Percentiles rank a stretch among this genome's conserved stretches.
Conservation (phyloP, 2,113 vertebrate genomes). For the Engraulis encrasicolus region DNA sequence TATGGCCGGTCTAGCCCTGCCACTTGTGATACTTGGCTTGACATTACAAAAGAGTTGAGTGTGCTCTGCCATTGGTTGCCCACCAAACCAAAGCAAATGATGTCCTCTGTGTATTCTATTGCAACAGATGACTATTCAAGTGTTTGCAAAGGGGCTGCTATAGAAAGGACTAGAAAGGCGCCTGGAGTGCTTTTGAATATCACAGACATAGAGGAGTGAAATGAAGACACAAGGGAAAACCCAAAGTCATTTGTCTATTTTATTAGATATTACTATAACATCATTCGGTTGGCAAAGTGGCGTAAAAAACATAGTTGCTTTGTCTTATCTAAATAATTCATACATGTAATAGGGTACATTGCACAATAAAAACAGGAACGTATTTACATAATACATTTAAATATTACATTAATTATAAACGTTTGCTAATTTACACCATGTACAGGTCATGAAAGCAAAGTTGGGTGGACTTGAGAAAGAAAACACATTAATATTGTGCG, state of each 20-base stretch:
- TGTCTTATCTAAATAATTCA: conserved; percentile 65
- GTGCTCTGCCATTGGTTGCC: background rate
- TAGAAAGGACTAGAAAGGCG: background rate
- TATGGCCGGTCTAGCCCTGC: background rate
- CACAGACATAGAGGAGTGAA: background rate
- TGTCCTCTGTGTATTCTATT: background rate
- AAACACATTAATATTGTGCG: conserved; percentile 38
- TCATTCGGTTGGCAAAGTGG: conserved; percentile 61
- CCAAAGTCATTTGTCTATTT: conserved; percentile 42
- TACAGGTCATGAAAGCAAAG: conserved; percentile 53
- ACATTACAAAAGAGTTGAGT: background rate
- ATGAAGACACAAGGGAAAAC: background rate
- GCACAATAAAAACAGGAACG: conserved; percentile 59
- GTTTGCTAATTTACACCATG: conserved; percentile 59
- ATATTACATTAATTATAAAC: conserved; percentile 62
- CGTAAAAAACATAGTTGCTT: conserved; percentile 64
- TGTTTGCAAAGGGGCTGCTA: background rate
- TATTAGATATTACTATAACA: conserved; percentile 59
- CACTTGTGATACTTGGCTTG: background rate
- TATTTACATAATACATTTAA: conserved; percentile 61
- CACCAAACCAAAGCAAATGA: background rate
- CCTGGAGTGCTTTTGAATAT: background rate
- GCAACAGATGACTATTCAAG: background rate
- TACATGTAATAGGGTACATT: conserved; percentile 56
- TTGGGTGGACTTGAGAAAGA: conserved; percentile 30